Conservation (phyloP, 2,888 invertebrate genomes). For the Sphaerophoria rueppellii region DNA sequence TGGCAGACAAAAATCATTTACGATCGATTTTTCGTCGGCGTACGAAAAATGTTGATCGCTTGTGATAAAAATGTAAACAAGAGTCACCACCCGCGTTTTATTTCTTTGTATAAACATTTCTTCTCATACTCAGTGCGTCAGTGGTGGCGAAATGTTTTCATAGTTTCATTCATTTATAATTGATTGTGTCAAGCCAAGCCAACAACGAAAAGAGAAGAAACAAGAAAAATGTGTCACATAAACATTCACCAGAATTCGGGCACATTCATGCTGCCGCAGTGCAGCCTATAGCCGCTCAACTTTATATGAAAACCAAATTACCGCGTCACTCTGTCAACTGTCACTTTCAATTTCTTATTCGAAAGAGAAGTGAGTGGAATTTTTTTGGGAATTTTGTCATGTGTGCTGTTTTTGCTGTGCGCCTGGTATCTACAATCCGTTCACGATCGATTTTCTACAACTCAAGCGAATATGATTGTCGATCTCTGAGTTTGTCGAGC, state of each 20-base stretch:
- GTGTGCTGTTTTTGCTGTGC: conserved; percentile 8
- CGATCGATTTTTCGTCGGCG: conserved; percentile 45
- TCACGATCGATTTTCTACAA: conserved; percentile 61
- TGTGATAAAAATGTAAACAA: not conserved
- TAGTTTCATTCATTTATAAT: no score
- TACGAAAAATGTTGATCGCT: not conserved
- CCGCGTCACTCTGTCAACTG: not conserved
- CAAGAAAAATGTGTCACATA: conserved; percentile 1
- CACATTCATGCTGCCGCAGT: not conserved
- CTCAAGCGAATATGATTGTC: not conserved
- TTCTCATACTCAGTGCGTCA: no score
- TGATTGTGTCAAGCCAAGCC: no score
- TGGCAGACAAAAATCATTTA: conserved; percentile 13
- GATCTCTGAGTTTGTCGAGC: conserved; percentile 2
- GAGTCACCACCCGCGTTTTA: conserved; percentile 13
- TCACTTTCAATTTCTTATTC: no score
- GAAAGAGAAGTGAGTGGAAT: not conserved
- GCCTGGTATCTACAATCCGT: conserved; percentile 51
- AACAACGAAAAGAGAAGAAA: no score
- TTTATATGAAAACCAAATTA: not conserved
- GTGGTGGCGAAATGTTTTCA: no score
- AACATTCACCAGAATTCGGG: not conserved
- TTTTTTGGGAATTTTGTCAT: conserved; percentile 8
- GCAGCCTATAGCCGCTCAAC: not conserved
- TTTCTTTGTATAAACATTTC: not conserved